Percentiles rank a stretch among this genome's conserved stretches.
Conservation (phyloP, 2,797 vertebrate species). For the Parotocinclus haroldoi region DNA sequence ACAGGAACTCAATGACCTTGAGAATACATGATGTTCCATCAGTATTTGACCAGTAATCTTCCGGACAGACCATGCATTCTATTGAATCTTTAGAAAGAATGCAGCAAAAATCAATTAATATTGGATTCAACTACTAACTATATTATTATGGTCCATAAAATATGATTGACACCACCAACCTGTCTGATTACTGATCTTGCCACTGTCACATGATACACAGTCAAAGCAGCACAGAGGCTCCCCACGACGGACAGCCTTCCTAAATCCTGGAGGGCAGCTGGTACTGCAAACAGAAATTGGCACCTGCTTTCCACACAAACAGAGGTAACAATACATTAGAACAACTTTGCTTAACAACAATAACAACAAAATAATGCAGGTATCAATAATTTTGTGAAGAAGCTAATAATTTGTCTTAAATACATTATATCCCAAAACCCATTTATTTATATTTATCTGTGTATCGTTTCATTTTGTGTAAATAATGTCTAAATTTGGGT, state of each 20-base stretch:
- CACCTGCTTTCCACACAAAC: slow-evolving; percentile 54
- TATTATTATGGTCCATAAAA: too few relatives aligned
- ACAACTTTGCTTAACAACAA: background rate
- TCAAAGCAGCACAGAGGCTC: slow-evolving; percentile 76
- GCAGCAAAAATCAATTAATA: background rate
- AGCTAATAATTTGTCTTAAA: too few relatives aligned
- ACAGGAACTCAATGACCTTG: slow-evolving; percentile 66
- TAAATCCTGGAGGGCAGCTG: slow-evolving; percentile 64
- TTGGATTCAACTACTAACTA: too few relatives aligned
- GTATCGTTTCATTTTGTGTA: too few relatives aligned
- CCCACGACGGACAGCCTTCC: slow-evolving; percentile 70
- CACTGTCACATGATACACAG: slow-evolving; percentile 73
- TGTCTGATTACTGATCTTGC: slow-evolving; percentile 72
- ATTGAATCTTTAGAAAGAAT: slow-evolving; percentile 58
- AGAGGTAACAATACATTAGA: background rate
- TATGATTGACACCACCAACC: slow-evolving; percentile 44
- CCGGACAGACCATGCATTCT: slow-evolving; percentile 65
- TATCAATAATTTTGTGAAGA: too few relatives aligned
- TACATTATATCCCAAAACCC: too few relatives aligned
- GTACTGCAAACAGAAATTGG: slow-evolving; percentile 66
- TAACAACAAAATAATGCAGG: too few relatives aligned
- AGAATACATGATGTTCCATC: slow-evolving; percentile 63
- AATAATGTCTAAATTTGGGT: too few relatives aligned
- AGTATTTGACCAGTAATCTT: slow-evolving; percentile 68
- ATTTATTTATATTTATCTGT: too few relatives aligned